phyloP scores from a whole-genome alignment of 2,888 invertebrate genomes.

The Dioctria rufipes region DNA sequence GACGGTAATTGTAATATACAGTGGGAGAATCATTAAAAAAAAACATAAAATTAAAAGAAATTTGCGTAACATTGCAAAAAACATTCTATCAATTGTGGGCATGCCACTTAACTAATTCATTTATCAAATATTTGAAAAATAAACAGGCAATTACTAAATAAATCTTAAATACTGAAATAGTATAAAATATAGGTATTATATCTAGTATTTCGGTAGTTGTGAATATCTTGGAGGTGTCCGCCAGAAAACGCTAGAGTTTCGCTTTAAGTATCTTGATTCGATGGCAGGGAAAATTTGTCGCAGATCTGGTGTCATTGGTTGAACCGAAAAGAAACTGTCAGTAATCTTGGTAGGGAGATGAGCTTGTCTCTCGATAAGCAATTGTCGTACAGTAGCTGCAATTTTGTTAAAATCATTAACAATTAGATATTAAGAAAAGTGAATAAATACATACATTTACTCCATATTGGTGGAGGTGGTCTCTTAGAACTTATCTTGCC shows the following conservation, averaged over 20 bases:
- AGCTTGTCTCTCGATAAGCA: slow-evolving; percentile 72
- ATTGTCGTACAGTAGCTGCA: slow-evolving; percentile 71
- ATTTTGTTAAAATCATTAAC: slow-evolving; percentile 3
- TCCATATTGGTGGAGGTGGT: slow-evolving; percentile 70
- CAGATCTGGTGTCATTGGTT: slow-evolving; percentile 78
- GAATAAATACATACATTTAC: slow-evolving; percentile 67
- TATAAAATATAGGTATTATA: neutral
- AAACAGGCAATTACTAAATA: neutral
- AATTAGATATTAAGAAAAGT: neutral
- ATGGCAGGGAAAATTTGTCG: slow-evolving; percentile 79
- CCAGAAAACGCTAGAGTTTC: slow-evolving; percentile 85
- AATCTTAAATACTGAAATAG: neutral
- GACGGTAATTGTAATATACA: neutral
- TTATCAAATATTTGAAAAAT: neutral
- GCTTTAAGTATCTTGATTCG: slow-evolving; percentile 76
- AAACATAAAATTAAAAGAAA: neutral
- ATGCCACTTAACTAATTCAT: neutral
- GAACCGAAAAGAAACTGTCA: slow-evolving; percentile 76
- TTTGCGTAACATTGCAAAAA: neutral
- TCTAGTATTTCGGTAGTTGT: slow-evolving; percentile 71
- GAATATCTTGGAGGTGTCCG: slow-evolving; percentile 79
- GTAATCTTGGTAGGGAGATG: slow-evolving; percentile 70
- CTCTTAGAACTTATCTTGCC: slow-evolving; percentile 66
- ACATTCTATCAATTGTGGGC: too few species aligned
- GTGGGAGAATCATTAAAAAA: neutral